These are phyloP conservation scores for Notarius lentiginosus DNA, from an alignment of 2,113 vertebrate species.

Conservation along the genomic window DNA sequence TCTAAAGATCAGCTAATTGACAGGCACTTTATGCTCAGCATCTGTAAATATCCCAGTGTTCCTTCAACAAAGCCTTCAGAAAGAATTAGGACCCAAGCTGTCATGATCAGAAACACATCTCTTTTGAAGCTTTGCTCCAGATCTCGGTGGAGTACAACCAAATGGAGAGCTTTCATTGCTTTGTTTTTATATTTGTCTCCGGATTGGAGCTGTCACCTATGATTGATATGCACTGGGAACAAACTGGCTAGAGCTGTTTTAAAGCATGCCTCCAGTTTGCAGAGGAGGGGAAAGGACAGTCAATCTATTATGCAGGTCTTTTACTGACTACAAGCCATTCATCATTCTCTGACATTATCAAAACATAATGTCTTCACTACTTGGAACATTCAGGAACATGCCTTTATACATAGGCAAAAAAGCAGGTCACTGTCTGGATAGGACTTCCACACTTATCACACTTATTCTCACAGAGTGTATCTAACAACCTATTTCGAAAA, in stretches of 20 bases:
- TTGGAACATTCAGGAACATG: conserved; percentile 3
- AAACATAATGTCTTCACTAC: background rate
- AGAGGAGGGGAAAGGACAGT: background rate
- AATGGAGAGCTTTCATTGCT: background rate
- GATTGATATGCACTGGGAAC: conserved; percentile 33
- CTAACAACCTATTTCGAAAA: conserved; percentile 7
- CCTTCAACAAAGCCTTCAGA: conserved; percentile 1
- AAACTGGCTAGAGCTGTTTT: conserved; percentile 16
- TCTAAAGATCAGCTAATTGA: background rate
- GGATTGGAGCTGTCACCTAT: conserved; percentile 8
- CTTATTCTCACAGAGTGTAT: background rate
- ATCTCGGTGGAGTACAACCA: background rate
- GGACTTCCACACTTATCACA: background rate
- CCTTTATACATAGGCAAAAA: background rate
- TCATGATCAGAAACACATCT: conserved; percentile 16
- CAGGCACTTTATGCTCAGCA: background rate
- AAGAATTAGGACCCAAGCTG: background rate
- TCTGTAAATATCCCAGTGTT: background rate
- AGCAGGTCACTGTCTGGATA: background rate
- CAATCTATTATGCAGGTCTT: conserved; percentile 29
- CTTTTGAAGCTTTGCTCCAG: background rate
- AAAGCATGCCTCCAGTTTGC: background rate
- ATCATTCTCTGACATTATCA: conserved; percentile 41
- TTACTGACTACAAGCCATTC: conserved; percentile 31
- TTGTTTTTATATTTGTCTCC: conserved; percentile 19